Evolutionary conservation across 2,113 vertebrate species (phyloP).

Genomic region (Asarcornis scutulata): DNA sequence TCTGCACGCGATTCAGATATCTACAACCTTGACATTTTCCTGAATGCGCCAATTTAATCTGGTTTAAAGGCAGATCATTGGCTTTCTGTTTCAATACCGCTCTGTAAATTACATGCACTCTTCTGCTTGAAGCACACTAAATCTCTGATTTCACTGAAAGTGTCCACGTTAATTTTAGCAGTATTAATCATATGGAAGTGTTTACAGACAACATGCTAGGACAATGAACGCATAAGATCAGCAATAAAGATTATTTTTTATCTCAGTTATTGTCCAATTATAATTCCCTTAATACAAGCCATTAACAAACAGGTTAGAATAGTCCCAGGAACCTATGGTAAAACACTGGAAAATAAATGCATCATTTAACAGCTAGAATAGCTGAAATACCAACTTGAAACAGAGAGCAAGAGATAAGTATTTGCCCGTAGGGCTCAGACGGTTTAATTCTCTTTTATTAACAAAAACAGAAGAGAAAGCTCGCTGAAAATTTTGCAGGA

Average conservation of each 20-base stretch:
- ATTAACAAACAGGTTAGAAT: constrained; percentile 37
- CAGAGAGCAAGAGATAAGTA: constrained; percentile 33
- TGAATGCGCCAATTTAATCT: not conserved
- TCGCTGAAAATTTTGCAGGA: constrained; percentile 30
- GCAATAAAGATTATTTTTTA: constrained; percentile 14
- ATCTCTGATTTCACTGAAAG: not conserved
- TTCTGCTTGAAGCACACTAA: not conserved
- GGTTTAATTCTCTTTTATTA: constrained; percentile 58
- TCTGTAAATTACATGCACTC: not conserved
- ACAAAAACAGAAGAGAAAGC: constrained; percentile 30
- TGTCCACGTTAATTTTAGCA: not conserved
- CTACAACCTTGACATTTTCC: not conserved
- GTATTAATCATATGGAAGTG: constrained; percentile 12
- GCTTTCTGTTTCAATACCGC: not conserved
- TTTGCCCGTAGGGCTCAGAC: constrained; percentile 58
- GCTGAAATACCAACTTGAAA: constrained; percentile 49
- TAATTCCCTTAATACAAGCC: not conserved
- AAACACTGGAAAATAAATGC: constrained; percentile 59
- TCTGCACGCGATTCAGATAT: not conserved
- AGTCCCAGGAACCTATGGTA: constrained; percentile 32
- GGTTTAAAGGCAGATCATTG: not conserved
- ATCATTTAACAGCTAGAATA: constrained; percentile 33
- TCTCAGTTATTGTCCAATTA: not conserved
- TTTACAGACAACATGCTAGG: not conserved
- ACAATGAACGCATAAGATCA: not conserved